Evolutionary conservation across 2,888 invertebrate species (phyloP).

Genomic region (Himalopsyche japonica): DNA sequence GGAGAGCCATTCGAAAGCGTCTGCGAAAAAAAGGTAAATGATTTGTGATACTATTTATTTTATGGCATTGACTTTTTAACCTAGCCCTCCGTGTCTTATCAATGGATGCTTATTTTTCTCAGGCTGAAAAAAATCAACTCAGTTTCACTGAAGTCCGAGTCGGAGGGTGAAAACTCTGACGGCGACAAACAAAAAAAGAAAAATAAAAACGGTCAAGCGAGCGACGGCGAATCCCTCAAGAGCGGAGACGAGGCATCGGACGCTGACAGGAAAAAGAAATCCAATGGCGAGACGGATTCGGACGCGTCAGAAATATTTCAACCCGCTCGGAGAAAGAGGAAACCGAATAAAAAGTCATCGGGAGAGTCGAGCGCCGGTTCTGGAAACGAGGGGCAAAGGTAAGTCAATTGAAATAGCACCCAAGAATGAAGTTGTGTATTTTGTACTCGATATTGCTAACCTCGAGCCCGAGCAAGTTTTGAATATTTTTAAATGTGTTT

Average conservation of each 20-base stretch:
- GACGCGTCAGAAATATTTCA: constrained; percentile 34
- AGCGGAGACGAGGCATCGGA: constrained; percentile 9
- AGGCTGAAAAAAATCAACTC: not conserved
- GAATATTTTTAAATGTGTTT: no score
- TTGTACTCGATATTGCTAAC: no score
- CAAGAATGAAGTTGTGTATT: no score
- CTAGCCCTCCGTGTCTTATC: no score
- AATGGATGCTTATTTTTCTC: no score
- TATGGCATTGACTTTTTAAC: no score
- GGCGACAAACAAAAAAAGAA: constrained; percentile 11
- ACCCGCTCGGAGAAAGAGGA: constrained; percentile 45
- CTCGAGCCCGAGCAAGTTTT: no score
- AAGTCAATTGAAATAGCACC: no score
- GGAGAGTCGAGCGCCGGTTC: constrained; percentile 48
- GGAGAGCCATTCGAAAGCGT: not conserved
- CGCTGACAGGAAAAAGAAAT: constrained; percentile 49
- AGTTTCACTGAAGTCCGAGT: not conserved
- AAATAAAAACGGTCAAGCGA: constrained; percentile 16
- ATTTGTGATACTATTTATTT: not conserved
- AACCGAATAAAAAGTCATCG: constrained; percentile 46
- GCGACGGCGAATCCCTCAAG: constrained; percentile 14
- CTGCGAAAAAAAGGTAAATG: constrained; percentile 9
- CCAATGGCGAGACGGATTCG: constrained; percentile 43
- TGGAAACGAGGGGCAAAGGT: not conserved
- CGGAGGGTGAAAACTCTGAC: constrained; percentile 11